Evolutionary conservation across 92 coral and sea anemone genomes (phyloP).

Genomic region (Epizoanthus scotinus): DNA sequence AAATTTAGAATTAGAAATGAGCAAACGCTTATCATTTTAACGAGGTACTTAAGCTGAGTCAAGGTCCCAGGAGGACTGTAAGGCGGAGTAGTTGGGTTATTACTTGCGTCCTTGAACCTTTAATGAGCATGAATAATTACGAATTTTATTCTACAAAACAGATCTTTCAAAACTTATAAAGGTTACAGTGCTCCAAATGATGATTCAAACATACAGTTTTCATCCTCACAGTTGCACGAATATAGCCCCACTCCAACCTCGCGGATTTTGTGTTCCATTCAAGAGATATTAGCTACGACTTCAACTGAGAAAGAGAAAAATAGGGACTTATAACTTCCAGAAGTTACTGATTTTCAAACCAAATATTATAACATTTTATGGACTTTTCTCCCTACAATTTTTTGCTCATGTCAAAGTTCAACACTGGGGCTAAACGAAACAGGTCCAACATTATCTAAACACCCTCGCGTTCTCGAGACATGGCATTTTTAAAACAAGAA

Average conservation of each 20-base stretch:
- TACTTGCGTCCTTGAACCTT: neutral
- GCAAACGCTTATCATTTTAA: neutral
- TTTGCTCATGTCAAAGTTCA: neutral
- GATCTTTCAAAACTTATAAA: neutral
- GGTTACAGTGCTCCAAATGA: neutral
- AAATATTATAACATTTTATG: neutral
- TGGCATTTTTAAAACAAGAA: neutral
- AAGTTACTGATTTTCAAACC: slow-evolving; percentile 6
- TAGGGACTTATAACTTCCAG: neutral
- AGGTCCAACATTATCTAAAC: neutral
- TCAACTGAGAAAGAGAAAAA: neutral
- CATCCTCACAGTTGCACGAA: neutral
- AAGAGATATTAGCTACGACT: neutral
- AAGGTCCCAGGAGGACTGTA: neutral
- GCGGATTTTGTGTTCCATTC: neutral
- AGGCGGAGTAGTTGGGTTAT: neutral
- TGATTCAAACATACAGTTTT: neutral
- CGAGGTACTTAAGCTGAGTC: neutral
- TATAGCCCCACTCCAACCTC: neutral
- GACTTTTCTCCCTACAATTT: neutral
- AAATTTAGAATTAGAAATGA: neutral
- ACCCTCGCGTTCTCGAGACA: neutral
- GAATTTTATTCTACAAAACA: neutral
- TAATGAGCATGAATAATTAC: neutral
- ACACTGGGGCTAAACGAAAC: neutral